Percentiles rank a stretch among this genome's conserved stretches.
These are phyloP conservation scores for Anoplophora glabripennis DNA, from an alignment of 1,140 invertebrate genomes.

Conservation along the genomic window DNA sequence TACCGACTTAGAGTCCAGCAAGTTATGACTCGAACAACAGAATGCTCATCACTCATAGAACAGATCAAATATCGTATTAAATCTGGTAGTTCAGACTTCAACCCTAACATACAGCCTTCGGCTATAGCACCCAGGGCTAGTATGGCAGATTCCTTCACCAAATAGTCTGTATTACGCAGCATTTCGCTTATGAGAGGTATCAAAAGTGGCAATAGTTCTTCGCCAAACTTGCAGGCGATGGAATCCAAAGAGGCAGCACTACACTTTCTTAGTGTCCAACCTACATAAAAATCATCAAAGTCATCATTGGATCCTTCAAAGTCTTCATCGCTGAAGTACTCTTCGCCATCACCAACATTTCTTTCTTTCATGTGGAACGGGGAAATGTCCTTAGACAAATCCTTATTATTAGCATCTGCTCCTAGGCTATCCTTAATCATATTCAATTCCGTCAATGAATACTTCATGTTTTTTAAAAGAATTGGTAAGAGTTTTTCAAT, in stretches of 20 bases:
- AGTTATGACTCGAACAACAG: constrained; percentile 94
- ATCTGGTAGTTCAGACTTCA: constrained; percentile 92
- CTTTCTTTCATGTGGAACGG: constrained; percentile 37
- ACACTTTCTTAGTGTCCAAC: constrained; percentile 98
- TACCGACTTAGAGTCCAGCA: constrained; percentile 99
- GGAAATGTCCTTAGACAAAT: constrained; percentile 42
- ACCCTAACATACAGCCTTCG: constrained; percentile 97
- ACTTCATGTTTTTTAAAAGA: constrained; percentile 94
- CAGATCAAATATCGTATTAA: constrained; percentile 92
- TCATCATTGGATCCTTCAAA: constrained; percentile 77
- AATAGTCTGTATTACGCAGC: constrained; percentile 91
- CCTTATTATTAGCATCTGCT: constrained; percentile 38
- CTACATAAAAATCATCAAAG: constrained; percentile 84
- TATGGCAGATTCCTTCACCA: constrained; percentile 91
- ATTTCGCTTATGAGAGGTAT: constrained; percentile 96
- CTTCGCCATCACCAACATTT: constrained; percentile 54
- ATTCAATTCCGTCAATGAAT: constrained; percentile 95
- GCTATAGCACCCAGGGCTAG: constrained; percentile 86
- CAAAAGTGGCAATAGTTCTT: constrained; percentile 87
- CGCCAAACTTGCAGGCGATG: constrained; percentile 93
- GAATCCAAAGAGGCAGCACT: constrained; percentile 97
- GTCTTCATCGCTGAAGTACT: constrained; percentile 54
- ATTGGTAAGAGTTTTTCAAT: constrained; percentile 84
- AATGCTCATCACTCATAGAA: constrained; percentile 91
- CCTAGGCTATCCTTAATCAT: constrained; percentile 68